Evolutionary conservation across 2,888 invertebrate genomes (phyloP), one percentile per base, ranked within the genome.

Genomic region (Rhingia campestris): DNA sequence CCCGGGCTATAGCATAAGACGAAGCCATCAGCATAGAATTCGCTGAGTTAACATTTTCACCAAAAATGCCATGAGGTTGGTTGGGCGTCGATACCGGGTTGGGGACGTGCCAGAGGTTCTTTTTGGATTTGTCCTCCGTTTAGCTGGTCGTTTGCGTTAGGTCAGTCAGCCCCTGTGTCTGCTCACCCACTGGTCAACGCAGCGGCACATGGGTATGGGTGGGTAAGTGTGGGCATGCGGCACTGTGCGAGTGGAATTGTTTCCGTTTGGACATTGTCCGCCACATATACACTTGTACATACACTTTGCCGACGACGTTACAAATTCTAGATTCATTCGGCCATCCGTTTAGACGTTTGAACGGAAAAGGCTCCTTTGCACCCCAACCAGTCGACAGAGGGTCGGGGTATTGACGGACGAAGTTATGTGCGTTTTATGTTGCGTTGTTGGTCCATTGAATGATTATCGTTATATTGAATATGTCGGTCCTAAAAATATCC

Each of bases 381-480:
- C 5, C 43, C 45, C 45, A 47, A 53, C 12, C 32, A 59, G 61
- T 22, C 22, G 22, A 22, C 22, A 22, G 22, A 2, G 22, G 22
- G 22, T 22, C 39, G 35, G 6, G 54, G 3, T 9, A 10, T 5
- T 14, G 30, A 7, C 4, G 59, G 30, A 39, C 58, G 69, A 74
- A 43, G 51, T 56, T 30, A 30, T 73, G 74, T 74, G 80, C 54
- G 66, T 74, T 84, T 75, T 80, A 75, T 74, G 70, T 53, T 54
- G 12, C 69, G 64, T 70, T 66, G 53, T 70, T 70, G 74, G 64
- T 59, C 80, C 66, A 84, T 84, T 84, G 84, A 84, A 84, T 84
- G 84, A 75, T 84, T 84, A 80, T 84, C 80, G 80, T 80, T 75
- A 66, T 80, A 84, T 84, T 84, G 80, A 80, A 84, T 80, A 80